phyloP scores from a whole-genome alignment of 2,113 vertebrate genomes.

The Burhinus bistriatus region DNA sequence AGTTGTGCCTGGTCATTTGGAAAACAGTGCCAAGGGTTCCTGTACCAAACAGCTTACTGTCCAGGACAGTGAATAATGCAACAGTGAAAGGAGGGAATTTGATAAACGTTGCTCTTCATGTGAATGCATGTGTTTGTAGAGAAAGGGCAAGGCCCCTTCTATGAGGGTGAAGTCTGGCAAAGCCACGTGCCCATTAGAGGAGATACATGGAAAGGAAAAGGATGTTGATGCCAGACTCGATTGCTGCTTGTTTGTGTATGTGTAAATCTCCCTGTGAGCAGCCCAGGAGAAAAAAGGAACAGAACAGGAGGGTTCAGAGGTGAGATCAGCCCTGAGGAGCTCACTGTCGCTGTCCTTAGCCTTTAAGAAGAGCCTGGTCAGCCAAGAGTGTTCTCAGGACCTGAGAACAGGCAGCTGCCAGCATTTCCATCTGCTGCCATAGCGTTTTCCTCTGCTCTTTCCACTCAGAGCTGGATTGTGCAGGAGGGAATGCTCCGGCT shows the following conservation, averaged over 20 bases:
- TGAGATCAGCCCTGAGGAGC: not conserved
- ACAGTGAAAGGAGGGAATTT: not conserved
- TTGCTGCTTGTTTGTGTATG: not conserved
- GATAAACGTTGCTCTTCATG: accelerated
- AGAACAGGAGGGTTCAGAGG: not conserved
- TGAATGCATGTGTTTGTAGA: not conserved
- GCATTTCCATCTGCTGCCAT: not conserved
- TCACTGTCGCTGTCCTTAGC: not conserved
- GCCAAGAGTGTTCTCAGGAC: not conserved
- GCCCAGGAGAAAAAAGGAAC: not conserved
- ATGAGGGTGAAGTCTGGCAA: not conserved
- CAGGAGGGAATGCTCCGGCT: not conserved
- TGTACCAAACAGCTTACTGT: not conserved
- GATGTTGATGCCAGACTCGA: not conserved
- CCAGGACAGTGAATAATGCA: not conserved
- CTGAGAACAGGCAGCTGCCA: not conserved
- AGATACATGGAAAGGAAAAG: not conserved
- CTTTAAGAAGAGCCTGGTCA: not conserved
- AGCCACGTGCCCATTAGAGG: not conserved
- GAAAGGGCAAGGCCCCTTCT: not conserved
- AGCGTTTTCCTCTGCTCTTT: not conserved
- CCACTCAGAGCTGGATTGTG: not conserved
- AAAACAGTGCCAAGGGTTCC: not conserved
- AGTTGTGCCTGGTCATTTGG: not conserved
- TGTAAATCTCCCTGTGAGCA: not conserved